These are phyloP conservation scores for Nasonia longicornis DNA, from an alignment of 1,140 invertebrate genomes.

Conservation along the genomic window DNA sequence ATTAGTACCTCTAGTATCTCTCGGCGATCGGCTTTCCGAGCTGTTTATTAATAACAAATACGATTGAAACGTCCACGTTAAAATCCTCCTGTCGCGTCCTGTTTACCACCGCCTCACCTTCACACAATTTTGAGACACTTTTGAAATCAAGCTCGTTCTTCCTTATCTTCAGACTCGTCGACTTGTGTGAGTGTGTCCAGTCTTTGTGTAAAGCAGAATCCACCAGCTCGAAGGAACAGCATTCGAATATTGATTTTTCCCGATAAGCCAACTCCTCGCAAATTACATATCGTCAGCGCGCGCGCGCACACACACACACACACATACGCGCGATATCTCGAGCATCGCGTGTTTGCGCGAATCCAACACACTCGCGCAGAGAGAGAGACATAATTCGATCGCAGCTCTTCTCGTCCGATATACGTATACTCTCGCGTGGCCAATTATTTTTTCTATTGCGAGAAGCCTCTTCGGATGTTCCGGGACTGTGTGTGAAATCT, in stretches of 20 bases:
- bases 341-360: background rate
- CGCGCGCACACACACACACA: too few relatives aligned
- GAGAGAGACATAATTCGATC: background rate
- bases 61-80: background rate
- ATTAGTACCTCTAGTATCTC: background rate
- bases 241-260: background rate
- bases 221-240: background rate
- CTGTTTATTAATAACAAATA: slow-evolving; percentile 12
- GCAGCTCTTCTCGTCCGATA: background rate
- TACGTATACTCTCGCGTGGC: background rate
- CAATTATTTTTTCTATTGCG: background rate
- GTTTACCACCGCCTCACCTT: too few relatives aligned
- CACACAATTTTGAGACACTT: too few relatives aligned
- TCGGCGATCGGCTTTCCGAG: slow-evolving; percentile 15
- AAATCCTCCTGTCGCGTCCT: too few relatives aligned
- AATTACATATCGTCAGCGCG: background rate
- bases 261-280: background rate
- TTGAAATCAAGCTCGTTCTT: too few relatives aligned
- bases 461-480: background rate
- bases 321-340: background rate
- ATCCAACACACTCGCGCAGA: background rate
- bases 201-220: background rate
- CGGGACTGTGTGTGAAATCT: background rate
- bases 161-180: too few relatives aligned
- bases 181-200: background rate